Evolutionary conservation across 2,797 vertebrate species (phyloP), one percentile per base, ranked within the genome.

Genomic region (Tokudaia muenninki): DNA sequence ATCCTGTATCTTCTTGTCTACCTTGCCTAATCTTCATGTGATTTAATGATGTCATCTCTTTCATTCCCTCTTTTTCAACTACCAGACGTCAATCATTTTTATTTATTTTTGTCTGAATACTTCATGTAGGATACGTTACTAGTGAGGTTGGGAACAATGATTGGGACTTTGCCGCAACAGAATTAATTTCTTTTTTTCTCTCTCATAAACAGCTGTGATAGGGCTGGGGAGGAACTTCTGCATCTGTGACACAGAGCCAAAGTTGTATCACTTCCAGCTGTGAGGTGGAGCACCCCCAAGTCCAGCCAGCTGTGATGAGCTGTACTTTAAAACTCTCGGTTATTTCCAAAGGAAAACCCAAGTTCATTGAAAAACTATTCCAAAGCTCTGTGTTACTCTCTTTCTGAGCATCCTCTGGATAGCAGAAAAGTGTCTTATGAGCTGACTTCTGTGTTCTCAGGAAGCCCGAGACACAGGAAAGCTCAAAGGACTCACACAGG

Each of bases 71-170:
- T 94, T 97, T 52, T 98, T 93, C 65, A 96, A 87, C 29, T 7
- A 2, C 95, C 52, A 52, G 47, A 88, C 83, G 37, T n/a, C 92
- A 95, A 57, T 44, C 90, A 94, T 34, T 94, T 87, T 75, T 98
- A 94, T 98, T 97, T 95, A 37, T 98, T 97, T 63, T 97, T 97
- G 97, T 97, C 97, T 96, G 47, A 63, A 82, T 92, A 92, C n/a
- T 37, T 75, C 84, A 95, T 88, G 93, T 92, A 61, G 78, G 84
- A 75, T 83, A 95, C 31, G 57, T 89, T 97, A 72, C 96, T 87
- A 94, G 91, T 86, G 96, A 61, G 91, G 93, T 67, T 97, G 57
- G 87, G 55, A 94, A 90, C 90, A 26, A 86, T 97, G 84, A 78
- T 59, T 90, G 96, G 61, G 74, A 63, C 11, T 79, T 97, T 75